Base-by-base conservation (phyloP, 2,888 invertebrate species). In the Monoplex corrugatus region DNA sequence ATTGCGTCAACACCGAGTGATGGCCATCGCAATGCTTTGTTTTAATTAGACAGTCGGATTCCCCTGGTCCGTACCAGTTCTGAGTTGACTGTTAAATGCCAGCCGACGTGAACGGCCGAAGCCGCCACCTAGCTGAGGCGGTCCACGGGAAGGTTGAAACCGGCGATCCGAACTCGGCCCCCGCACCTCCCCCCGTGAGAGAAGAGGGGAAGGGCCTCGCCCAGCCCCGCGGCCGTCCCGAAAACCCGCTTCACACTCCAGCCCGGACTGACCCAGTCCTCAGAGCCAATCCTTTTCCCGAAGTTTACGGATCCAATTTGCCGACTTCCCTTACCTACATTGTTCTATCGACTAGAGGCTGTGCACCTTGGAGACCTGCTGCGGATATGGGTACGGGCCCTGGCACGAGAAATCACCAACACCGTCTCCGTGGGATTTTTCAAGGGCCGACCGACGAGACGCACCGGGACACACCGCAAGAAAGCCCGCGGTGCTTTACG, bases 291-390 rank as follows among this genome's bases (percentile, higher is more conserved):
- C n/a, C n/a, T n/a, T n/a, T n/a, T n/a, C n/a, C n/a, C 97, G 97
- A 97, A 96, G 96, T 96, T 96, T 96, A 96, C 96, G 95, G 96
- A 97, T 97, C 50, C 97, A 96, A 97, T 96, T 97, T n/a, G n/a
- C 93, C 92, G 50, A 50, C 50, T 50, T 50, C 50, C 50, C 50
- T 50, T 50, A 50, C 50, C 50, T 50, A 50, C 50, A 50, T 50
- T 50, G 50, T 50, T 50, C 50, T 50, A 50, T 50, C 50, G 50
- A 50, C 50, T 50, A 8, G 50, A 97, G 97, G 97, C 97, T 97
- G 96, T 96, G 97, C 96, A n/a, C 97, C 97, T 97, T 97, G 97
- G 97, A 97, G 97, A 97, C 97, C 97, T 97, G 97, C 97, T 97
- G 97, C 50, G 97, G 97, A 97, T 97, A 97, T 97, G 97, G 97